Evolutionary conservation across 2,797 vertebrate species (phyloP), one percentile per base, ranked within the genome.

Genomic region (Arnoldichthys spilopterus): DNA sequence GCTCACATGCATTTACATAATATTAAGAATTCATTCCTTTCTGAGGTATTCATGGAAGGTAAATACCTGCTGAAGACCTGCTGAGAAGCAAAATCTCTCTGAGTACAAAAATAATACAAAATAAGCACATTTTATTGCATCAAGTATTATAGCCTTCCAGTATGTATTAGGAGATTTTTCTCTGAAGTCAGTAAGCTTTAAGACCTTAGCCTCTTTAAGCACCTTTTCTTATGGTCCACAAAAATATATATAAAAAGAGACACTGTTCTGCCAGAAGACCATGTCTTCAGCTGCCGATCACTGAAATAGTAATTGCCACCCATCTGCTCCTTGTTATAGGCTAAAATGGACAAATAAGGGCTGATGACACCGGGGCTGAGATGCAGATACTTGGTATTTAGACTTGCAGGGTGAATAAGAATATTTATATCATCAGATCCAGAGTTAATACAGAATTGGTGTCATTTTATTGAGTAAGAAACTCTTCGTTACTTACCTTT

Each of bases 241-340:
- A 15, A 71, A 83, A 87, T 85, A 77, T 83, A 84, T 84, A 86
- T 86, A 83, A 86, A 87, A 87, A 86, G 82, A 24, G 24, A 53
- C 30, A 26, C 64, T 24, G 24, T 68, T 43, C 81, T 86, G 89
- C 91, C 90, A 91, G 89, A 90, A 89, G 77, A 62, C 68, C 86
- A 85, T 83, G 88, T 91, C 89, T 89, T 85, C 77, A 63, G 86
- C 85, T 83, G 80, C 84, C 84, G 88, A 86, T 87, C 89, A 87
- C 59, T 86, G 88, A 90, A 86, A 86, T 70, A 69, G 62, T 90
- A 87, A 91, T 90, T 92, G 89, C 85, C 83, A 81, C 86, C 92
- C 91, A 91, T 93, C 92, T 93, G 91, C 88, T 90, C 86, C 74
- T 61, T 76, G 6, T 82, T 85, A 79, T 82, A 81, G 85, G 70